Percentiles rank a stretch among this genome's conserved stretches.
Evolutionary conservation across 1,140 invertebrate genomes (phyloP).

Genomic region (Dufourea novaeangliae): DNA sequence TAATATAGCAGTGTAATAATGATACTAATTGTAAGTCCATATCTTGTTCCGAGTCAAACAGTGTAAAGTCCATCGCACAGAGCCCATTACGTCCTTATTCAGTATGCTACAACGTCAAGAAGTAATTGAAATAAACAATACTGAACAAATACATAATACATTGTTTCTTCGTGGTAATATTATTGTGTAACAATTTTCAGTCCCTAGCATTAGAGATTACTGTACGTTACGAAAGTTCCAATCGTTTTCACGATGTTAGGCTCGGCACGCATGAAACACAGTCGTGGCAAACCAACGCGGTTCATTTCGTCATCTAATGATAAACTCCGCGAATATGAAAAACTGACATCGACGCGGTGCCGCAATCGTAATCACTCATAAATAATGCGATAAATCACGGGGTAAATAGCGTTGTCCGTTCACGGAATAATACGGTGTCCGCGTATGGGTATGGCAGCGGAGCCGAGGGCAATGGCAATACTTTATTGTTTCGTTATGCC

Average conservation of each 20-base stretch:
- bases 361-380: slow-evolving; percentile 36
- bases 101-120: too few relatives aligned
- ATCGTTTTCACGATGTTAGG: not conserved
- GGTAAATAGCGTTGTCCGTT: not conserved
- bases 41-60: too few relatives aligned
- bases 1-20: too few relatives aligned
- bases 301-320: not conserved
- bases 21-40: too few relatives aligned
- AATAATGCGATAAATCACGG: slow-evolving; percentile 52
- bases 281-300: slow-evolving; percentile 1
- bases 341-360: not conserved
- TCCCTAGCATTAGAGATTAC: too few relatives aligned
- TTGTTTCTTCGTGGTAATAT: too few relatives aligned
- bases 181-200: too few relatives aligned
- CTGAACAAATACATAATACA: too few relatives aligned
- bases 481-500: slow-evolving; percentile 59
- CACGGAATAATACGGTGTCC: slow-evolving; percentile 32
- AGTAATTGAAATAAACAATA: too few relatives aligned
- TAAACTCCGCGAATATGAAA: not conserved
- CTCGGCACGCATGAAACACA: not conserved
- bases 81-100: too few relatives aligned
- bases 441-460: slow-evolving; percentile 18
- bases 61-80: too few relatives aligned
- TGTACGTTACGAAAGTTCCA: not conserved
- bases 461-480: slow-evolving; percentile 13